A percentile compares a stretch with the other conserved stretches of the same genome.
Conservation (phyloP, 2,888 invertebrate genomes). For the Pimpla rufipes region DNA sequence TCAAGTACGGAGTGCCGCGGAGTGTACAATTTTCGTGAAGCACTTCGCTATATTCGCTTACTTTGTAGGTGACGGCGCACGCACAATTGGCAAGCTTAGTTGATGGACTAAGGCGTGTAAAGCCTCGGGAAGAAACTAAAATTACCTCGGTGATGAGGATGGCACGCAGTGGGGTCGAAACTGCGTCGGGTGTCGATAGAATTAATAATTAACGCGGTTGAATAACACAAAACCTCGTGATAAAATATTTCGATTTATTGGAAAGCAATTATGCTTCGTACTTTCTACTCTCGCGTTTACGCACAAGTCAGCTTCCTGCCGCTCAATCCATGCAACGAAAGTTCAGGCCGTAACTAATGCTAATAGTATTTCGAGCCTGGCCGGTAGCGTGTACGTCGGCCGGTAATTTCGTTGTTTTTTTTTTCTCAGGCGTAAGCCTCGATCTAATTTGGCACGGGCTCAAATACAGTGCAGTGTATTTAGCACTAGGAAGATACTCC, state of each 20-base stretch:
- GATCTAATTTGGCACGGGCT: constrained; percentile 67
- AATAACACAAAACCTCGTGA: neutral
- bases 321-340: constrained; percentile 1
- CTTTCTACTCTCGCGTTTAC: neutral
- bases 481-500: constrained; percentile 53
- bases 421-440: constrained; percentile 42
- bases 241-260: neutral
- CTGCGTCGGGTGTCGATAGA: constrained; percentile 23
- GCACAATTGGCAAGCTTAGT: constrained; percentile 79
- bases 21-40: constrained; percentile 4
- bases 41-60: neutral
- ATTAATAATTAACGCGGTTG: constrained; percentile 33
- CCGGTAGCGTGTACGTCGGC: constrained; percentile 40
- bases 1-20: neutral
- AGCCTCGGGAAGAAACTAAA: constrained; percentile 83
- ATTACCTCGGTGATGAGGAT: constrained; percentile 79
- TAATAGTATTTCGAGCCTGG: constrained; percentile 55
- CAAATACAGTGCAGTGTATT: constrained; percentile 65
- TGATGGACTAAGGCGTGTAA: constrained; percentile 79
- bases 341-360: constrained; percentile 11
- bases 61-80: constrained; percentile 44
- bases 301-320: neutral
- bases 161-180: constrained; percentile 52
- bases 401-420: constrained; percentile 55
- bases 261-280: neutral